Percentiles rank a stretch among this genome's conserved stretches.
These are phyloP conservation scores for Corvus cornix DNA, from an alignment of 2,113 vertebrate genomes.

Conservation along the genomic window DNA sequence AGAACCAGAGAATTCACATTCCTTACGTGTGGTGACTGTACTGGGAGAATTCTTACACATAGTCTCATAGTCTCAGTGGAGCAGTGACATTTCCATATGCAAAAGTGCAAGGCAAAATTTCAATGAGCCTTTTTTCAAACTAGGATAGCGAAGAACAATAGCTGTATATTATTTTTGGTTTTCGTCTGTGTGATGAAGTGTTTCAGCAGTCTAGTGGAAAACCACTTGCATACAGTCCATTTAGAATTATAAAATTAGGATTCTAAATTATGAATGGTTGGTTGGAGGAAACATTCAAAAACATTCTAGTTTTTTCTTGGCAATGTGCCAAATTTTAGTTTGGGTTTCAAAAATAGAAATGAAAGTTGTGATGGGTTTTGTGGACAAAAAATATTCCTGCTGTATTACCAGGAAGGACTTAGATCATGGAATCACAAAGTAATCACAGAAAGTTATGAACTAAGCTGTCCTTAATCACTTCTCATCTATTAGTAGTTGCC, in stretches of 20 bases:
- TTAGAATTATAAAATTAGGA: not conserved
- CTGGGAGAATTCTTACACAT: not conserved
- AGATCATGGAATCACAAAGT: not conserved
- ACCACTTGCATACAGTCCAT: not conserved
- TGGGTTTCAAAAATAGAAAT: not conserved
- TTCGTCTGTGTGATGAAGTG: not conserved
- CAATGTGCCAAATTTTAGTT: not conserved
- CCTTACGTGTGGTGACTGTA: not conserved
- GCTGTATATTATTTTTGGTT: not conserved
- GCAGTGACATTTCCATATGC: not conserved
- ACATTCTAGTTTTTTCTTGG: not conserved
- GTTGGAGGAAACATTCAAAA: not conserved
- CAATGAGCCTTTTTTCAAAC: not conserved
- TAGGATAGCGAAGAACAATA: not conserved
- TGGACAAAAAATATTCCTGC: not conserved
- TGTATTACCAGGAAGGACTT: not conserved
- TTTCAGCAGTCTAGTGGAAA: not conserved
- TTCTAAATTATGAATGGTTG: not conserved
- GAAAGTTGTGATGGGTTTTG: rapidly evolving
- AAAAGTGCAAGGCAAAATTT: not conserved
- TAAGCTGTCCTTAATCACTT: not conserved
- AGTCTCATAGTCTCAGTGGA: not conserved
- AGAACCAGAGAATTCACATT: not conserved
- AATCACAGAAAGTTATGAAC: not conserved
- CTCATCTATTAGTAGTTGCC: not conserved